Conservation (phyloP, 2,888 invertebrate species). For the Oligia latruncula region DNA sequence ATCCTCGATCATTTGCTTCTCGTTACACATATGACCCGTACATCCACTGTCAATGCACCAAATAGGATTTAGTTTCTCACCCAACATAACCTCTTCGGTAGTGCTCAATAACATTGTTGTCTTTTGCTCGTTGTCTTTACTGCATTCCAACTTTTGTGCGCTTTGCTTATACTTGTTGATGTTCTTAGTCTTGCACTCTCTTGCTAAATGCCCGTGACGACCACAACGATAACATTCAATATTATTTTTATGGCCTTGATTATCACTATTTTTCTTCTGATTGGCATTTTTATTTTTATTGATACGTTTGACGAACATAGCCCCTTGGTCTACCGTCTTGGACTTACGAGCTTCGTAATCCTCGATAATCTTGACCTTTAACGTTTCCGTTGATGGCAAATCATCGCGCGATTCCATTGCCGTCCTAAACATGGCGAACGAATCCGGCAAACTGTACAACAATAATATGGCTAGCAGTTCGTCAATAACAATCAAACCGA, state of each 20-base stretch:
- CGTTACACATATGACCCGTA: no score
- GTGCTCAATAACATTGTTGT: constrained; percentile 13
- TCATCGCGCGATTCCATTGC: not conserved
- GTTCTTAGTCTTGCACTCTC: constrained; percentile 4
- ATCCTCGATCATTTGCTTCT: constrained; percentile 1
- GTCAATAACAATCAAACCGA: constrained; percentile 11
- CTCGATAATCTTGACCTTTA: not conserved
- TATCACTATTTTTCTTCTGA: no score
- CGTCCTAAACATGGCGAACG: constrained; percentile 8
- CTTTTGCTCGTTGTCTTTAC: not conserved
- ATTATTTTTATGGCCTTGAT: no score
- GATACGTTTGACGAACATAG: not conserved
- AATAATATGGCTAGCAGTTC: constrained; percentile 8
- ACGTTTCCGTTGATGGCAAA: no score
- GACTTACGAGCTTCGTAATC: not conserved
- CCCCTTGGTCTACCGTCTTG: not conserved
- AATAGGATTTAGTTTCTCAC: no score
- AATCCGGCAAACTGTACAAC: constrained; percentile 13
- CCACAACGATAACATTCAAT: not conserved
- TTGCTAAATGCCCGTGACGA: constrained; percentile 8
- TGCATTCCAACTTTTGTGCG: not conserved
- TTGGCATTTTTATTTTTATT: not conserved
- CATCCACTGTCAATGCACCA: no score
- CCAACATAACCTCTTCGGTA: not conserved
- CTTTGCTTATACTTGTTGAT: not conserved